These are phyloP conservation scores for Setipinna tenuifilis DNA, from an alignment of 2,797 vertebrate species.

Conservation along the genomic window DNA sequence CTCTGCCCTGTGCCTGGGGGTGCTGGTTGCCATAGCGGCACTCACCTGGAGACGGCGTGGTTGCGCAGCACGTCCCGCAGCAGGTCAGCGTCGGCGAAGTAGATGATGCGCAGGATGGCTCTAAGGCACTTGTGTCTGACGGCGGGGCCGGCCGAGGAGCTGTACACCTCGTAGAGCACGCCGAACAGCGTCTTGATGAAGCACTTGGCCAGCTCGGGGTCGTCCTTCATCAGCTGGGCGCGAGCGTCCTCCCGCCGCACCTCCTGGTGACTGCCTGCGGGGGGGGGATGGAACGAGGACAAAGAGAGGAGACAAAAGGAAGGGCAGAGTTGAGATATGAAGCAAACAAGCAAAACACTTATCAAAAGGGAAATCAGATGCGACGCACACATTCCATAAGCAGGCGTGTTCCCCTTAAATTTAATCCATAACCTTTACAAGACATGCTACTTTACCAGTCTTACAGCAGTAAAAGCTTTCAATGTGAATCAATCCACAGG, in stretches of 20 bases:
- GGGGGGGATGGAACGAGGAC: not conserved
- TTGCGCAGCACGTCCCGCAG: constrained; percentile 98
- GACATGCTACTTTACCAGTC: no score
- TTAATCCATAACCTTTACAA: no score
- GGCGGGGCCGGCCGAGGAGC: constrained; percentile 97
- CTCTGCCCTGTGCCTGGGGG: not conserved
- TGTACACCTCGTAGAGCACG: constrained; percentile 99
- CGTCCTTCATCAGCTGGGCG: constrained; percentile 98
- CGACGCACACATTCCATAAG: no score
- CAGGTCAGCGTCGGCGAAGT: constrained; percentile 98
- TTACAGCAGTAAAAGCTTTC: no score
- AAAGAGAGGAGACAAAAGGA: not conserved
- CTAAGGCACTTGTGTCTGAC: constrained; percentile 99
- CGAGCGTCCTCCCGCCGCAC: constrained; percentile 95
- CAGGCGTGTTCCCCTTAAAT: no score
- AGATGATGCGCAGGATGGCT: constrained; percentile 99
- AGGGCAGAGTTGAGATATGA: no score
- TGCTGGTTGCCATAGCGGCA: constrained; percentile 30
- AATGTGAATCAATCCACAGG: no score
- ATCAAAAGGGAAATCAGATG: no score
- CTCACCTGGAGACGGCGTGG: constrained; percentile 96
- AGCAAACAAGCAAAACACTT: no score
- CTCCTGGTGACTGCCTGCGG: constrained; percentile 90
- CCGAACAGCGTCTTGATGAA: constrained; percentile 99
- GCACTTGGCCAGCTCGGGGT: constrained; percentile 97